Evolutionary conservation across 2,113 vertebrate species (phyloP).

Genomic region (Phyllostomus discolor): DNA sequence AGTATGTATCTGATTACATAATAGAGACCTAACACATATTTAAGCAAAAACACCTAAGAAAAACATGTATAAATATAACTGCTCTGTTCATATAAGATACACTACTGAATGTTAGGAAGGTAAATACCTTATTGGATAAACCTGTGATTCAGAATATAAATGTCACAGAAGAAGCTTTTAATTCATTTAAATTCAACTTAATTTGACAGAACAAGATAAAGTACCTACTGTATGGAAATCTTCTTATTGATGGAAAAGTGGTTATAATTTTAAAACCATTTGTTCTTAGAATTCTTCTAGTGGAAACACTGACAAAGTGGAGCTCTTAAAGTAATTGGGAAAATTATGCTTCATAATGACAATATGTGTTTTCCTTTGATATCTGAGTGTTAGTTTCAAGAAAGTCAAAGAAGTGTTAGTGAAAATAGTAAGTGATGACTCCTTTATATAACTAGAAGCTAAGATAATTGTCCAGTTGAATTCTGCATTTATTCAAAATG

Average conservation of each 20-base stretch:
- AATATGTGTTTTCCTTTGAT: background rate
- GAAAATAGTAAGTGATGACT: background rate
- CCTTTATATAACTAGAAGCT: background rate
- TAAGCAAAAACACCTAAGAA: background rate
- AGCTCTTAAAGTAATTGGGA: constrained; percentile 15
- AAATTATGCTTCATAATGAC: background rate
- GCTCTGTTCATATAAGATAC: background rate
- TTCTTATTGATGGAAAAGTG: background rate
- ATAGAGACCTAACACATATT: background rate
- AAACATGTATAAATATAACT: background rate
- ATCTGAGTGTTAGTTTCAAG: background rate
- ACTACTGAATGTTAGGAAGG: background rate
- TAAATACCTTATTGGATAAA: background rate
- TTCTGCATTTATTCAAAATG: background rate
- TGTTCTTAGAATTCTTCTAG: background rate
- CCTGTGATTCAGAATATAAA: background rate
- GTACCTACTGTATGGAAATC: background rate
- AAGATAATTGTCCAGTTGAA: background rate
- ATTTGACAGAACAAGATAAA: constrained; percentile 52
- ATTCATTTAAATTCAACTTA: constrained; percentile 44
- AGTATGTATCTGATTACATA: background rate
- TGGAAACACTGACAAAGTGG: background rate
- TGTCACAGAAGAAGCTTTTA: background rate
- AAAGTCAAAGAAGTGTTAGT: background rate
- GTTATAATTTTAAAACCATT: constrained; percentile 42